These are phyloP conservation scores for Cynodonichthys magdalenae DNA, from an alignment of 2,797 vertebrate genomes.

Conservation along the genomic window DNA sequence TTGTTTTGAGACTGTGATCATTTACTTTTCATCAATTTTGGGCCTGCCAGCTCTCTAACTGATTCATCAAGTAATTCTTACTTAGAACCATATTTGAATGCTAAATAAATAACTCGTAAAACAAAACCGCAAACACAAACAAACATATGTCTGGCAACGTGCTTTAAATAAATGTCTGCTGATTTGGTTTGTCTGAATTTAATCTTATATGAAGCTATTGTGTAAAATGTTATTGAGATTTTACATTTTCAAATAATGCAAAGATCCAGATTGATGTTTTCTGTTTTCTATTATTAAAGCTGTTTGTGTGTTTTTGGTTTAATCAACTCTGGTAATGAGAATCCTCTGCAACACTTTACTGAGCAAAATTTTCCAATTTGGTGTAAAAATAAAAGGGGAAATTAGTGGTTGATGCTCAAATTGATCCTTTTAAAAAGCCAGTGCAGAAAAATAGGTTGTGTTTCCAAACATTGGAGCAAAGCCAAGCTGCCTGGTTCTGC, in stretches of 20 bases:
- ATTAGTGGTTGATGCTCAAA: conserved; percentile 47
- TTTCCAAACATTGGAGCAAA: conserved; percentile 18
- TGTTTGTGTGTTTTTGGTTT: conserved; percentile 38
- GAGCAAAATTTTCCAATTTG: conserved; percentile 44
- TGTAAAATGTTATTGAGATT: no score
- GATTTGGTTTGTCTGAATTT: neutral
- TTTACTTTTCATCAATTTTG: neutral
- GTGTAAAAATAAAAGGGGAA: conserved; percentile 38
- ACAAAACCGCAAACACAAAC: no score
- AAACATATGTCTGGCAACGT: no score
- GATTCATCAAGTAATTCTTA: neutral
- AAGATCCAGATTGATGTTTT: neutral
- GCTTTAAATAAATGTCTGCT: neutral
- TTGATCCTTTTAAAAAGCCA: conserved; percentile 37
- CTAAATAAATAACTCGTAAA: no score
- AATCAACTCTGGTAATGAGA: conserved; percentile 56
- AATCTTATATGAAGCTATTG: no score
- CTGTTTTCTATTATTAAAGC: conserved; percentile 18
- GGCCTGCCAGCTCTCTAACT: neutral
- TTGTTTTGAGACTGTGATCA: neutral
- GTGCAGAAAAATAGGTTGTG: conserved; percentile 48
- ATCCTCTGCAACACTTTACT: conserved; percentile 50
- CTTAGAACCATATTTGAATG: neutral
- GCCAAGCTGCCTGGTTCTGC: conserved; percentile 51
- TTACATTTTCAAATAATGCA: neutral